phyloP scores from a whole-genome alignment of 2,888 invertebrate genomes.

The Ariolimax columbianus region DNA sequence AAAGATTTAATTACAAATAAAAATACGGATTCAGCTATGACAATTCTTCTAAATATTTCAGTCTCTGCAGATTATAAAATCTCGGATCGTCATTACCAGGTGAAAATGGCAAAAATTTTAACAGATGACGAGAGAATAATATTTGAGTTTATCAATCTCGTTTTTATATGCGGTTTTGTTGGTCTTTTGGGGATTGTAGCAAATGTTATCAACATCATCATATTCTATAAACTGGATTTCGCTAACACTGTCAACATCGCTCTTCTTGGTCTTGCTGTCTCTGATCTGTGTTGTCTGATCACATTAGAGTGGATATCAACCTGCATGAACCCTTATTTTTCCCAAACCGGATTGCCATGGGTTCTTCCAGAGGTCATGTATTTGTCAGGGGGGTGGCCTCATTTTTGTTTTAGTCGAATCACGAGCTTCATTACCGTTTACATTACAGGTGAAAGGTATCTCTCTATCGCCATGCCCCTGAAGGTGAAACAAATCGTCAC shows the following conservation, averaged over 20 bases:
- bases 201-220: not conserved
- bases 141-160: not conserved
- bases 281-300: constrained; percentile 15
- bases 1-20: too few relatives aligned
- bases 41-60: too few relatives aligned
- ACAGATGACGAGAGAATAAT: not conserved
- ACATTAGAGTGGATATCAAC: constrained; percentile 2
- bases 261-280: not conserved
- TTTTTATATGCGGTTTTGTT: not conserved
- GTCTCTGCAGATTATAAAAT: too few relatives aligned
- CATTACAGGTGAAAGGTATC: constrained; percentile 29
- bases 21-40: too few relatives aligned
- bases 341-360: not conserved
- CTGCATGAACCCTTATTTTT: constrained; percentile 7
- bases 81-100: not conserved
- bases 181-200: not conserved
- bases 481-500: constrained; percentile 27
- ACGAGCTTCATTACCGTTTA: constrained; percentile 34
- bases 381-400: constrained; percentile 23
- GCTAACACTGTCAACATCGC: not conserved
- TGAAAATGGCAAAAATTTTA: not conserved
- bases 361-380: not conserved
- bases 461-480: constrained; percentile 11
- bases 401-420: constrained; percentile 29
- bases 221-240: not conserved